Evolutionary conservation across 2,797 vertebrate genomes (phyloP).

Genomic region (Siniperca undulata): DNA sequence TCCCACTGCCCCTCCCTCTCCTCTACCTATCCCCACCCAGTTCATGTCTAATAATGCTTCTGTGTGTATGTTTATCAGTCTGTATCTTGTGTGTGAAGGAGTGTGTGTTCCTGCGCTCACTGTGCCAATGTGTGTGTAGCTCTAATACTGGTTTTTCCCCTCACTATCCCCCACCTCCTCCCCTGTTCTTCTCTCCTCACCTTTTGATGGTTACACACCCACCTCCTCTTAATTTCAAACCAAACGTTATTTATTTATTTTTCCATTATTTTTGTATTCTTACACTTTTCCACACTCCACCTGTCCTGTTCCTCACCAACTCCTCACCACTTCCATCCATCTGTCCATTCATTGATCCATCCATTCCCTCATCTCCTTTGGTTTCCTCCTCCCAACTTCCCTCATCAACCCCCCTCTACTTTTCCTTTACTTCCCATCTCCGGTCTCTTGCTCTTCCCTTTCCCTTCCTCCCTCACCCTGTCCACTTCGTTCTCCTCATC

Average conservation of each 20-base stretch:
- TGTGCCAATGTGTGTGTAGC: slow-evolving; percentile 86
- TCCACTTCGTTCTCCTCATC: slow-evolving; percentile 85
- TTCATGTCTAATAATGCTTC: slow-evolving; percentile 82
- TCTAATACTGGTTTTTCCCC: slow-evolving; percentile 89
- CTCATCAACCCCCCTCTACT: slow-evolving; percentile 51
- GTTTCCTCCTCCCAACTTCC: slow-evolving; percentile 58
- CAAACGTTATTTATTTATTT: slow-evolving; percentile 60
- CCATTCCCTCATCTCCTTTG: slow-evolving; percentile 58
- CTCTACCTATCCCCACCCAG: slow-evolving; percentile 76
- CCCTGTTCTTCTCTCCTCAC: slow-evolving; percentile 74
- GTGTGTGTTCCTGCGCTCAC: slow-evolving; percentile 84
- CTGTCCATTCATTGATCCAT: slow-evolving; percentile 64
- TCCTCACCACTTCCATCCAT: slow-evolving; percentile 55
- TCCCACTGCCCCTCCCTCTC: slow-evolving; percentile 70
- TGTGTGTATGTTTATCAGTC: slow-evolving; percentile 81
- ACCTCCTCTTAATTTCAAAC: slow-evolving; percentile 61
- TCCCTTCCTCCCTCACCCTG: slow-evolving; percentile 73
- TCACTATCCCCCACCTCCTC: slow-evolving; percentile 78
- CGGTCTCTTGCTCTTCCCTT: slow-evolving; percentile 69
- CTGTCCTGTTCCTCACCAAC: slow-evolving; percentile 30
- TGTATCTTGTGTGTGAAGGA: slow-evolving; percentile 76
- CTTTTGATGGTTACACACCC: slow-evolving; percentile 71
- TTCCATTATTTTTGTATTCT: slow-evolving; percentile 53
- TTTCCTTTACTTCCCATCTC: slow-evolving; percentile 73
- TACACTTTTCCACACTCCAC: slow-evolving; percentile 48